phyloP scores from a whole-genome alignment of 2,797 vertebrate species.

The Acanthornis magna region DNA sequence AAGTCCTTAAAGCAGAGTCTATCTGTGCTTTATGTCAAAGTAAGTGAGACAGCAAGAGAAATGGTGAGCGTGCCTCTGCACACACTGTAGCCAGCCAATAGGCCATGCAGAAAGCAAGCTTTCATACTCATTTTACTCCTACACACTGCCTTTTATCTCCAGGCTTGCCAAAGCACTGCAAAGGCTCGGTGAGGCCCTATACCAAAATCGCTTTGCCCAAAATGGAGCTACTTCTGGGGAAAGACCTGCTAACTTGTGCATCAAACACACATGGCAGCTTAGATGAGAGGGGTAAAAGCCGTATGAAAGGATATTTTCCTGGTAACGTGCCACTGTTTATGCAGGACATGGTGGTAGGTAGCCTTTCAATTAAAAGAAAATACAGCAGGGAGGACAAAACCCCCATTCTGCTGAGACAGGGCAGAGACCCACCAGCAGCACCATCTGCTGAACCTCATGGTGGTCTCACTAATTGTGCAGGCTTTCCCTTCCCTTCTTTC shows the following conservation, averaged over 20 bases:
- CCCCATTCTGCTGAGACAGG: rapidly evolving
- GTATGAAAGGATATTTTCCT: background rate
- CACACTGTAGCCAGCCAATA: background rate
- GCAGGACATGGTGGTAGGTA: background rate
- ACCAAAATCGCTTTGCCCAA: background rate
- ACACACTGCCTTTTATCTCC: background rate
- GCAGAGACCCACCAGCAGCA: background rate
- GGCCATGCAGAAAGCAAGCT: background rate
- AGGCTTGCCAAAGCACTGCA: background rate
- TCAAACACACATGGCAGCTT: background rate
- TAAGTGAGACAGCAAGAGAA: background rate
- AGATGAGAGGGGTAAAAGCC: background rate
- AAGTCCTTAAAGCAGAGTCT: slow-evolving; percentile 31
- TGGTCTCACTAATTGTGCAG: background rate
- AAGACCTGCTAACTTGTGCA: background rate
- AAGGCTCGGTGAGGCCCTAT: background rate
- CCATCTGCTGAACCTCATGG: background rate
- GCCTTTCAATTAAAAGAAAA: background rate
- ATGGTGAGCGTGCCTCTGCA: background rate
- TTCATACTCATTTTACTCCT: background rate
- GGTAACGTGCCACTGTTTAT: background rate
- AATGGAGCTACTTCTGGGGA: background rate
- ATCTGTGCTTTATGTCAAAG: slow-evolving; percentile 48
- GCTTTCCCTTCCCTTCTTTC: background rate
- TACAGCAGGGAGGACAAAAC: background rate